Evolutionary conservation across 2,113 vertebrate species (phyloP), one percentile per base, ranked within the genome.

Genomic region (Oreotragus oreotragus): DNA sequence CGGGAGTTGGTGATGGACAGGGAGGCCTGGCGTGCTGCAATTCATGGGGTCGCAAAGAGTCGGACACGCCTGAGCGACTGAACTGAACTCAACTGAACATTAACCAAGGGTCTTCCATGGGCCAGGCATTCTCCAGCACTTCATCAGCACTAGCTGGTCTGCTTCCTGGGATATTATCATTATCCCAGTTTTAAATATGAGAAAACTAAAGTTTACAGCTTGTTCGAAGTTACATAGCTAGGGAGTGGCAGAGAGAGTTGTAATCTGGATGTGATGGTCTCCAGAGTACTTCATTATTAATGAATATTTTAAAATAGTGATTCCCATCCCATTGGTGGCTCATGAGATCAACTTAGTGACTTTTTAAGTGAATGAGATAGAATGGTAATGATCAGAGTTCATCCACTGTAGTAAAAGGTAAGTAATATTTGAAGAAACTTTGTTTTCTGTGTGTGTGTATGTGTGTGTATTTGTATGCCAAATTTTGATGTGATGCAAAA

Each of bases 291-390:
- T 43, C 10, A n/a, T 12, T 47, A 70, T 33, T 73, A 47, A 39
- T 36, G 14, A 76, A 64, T 47, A 80, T 47, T 93, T 83, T 53
- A 7, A 45, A 91, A 89, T 53, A 83, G 25, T 25, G 36, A 25
- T 28, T 57, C 16, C 3, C 28, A 70, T 80, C 25, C 30, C 36
- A 80, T 87, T 62, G 60, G 47, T 36, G 49, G 79, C n/a, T 60
- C 80, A 45, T 43, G 64, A 96, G 76, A 27, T 91, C 86, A 88
- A 80, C 13, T 55, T 45, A 84, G 45, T 57, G 60, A 21, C 19
- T 70, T 95, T 84, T 47, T 45, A 87, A 84, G 51, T 19, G 14
- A 87, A 15, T 66, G 60, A 79, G 49, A 90, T 7, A 94, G 85
- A 93, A 88, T 19, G 76, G 45, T 33, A 66, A 79, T 19, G 25